Evolutionary conservation across 2,888 invertebrate genomes (phyloP), one percentile per base, ranked within the genome.

Genomic region (Morpho deidamia): DNA sequence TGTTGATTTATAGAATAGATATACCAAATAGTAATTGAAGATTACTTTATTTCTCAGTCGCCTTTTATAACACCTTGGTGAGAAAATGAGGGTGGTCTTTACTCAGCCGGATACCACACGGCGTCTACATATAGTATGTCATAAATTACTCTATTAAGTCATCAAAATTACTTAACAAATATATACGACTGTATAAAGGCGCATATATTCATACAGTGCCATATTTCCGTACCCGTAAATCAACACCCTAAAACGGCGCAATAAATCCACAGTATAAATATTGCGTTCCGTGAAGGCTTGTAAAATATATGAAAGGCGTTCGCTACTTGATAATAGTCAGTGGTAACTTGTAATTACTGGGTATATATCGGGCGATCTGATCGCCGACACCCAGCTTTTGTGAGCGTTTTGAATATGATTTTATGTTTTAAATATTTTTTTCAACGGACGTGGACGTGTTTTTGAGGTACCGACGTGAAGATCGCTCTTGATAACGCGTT

Each of bases 251-350:
- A 59, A 64, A 63, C 65, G 71, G 66, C 68, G 74, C 69, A 78
- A 86, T 86, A 86, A 87, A 87, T 87, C 79, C 76, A 81, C 83
- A 81, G 80, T 85, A 85, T 86, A 87, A 88, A 87, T 87, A 87
- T 86, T 81, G 44, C 44, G 45, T 49, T 35, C 34, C 47, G 40
- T 51, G 45, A 52, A 55, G 50, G 52, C 86, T 80, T 80, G 81
- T 86, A 81, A 85, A 86, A 85, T 85, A 86, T 87, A 87, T 85
- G 86, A 84, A 86, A 84, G 83, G 71, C 72, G 85, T 83, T 53
- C 50, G 67, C 67, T 88, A 89, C 88, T 88, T 87, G 84, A 88
- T 89, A 89, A 87, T 87, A 83, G 83, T 79, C 74, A 77, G 81
- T 80, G 77, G 80, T 81, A 81, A 78, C 72, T 75, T 76, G 81